A percentile compares a stretch with the other conserved stretches of the same genome.
Conservation (phyloP, 2,113 vertebrate genomes). For the Microcebus ravelobensis region DNA sequence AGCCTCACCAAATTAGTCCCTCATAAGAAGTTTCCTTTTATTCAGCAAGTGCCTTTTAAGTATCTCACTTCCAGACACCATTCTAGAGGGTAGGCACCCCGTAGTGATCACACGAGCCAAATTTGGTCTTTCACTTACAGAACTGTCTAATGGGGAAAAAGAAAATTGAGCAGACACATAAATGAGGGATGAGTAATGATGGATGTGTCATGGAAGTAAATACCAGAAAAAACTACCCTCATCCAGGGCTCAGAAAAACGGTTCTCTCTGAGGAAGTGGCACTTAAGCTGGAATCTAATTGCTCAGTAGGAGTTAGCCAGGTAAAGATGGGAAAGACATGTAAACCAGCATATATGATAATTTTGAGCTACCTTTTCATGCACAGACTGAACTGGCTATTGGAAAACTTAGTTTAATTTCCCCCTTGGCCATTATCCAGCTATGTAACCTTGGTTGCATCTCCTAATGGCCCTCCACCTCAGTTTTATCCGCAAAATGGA, state of each 20-base stretch:
- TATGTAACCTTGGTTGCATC: not conserved
- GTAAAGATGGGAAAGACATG: not conserved
- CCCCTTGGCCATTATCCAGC: not conserved
- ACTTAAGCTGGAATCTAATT: not conserved
- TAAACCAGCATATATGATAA: not conserved
- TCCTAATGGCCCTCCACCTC: not conserved
- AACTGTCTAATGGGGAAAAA: not conserved
- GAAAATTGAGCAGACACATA: not conserved
- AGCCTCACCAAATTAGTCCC: not conserved
- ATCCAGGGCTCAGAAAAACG: not conserved
- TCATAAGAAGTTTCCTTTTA: not conserved
- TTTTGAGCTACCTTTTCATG: not conserved
- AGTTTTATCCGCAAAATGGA: not conserved
- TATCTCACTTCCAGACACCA: not conserved
- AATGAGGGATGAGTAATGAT: not conserved
- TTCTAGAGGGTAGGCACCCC: not conserved
- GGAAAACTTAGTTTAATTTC: not conserved
- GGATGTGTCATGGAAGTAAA: not conserved
- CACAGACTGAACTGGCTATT: not conserved
- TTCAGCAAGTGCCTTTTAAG: not conserved
- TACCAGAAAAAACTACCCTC: not conserved
- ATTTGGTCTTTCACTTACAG: not conserved
- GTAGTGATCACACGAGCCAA: not conserved
- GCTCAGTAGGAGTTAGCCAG: not conserved
- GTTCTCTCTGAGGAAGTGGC: not conserved